A percentile compares a stretch with the other conserved stretches of the same genome.
phyloP scores from a whole-genome alignment of 1,140 invertebrate genomes.

The Nasonia giraulti region DNA sequence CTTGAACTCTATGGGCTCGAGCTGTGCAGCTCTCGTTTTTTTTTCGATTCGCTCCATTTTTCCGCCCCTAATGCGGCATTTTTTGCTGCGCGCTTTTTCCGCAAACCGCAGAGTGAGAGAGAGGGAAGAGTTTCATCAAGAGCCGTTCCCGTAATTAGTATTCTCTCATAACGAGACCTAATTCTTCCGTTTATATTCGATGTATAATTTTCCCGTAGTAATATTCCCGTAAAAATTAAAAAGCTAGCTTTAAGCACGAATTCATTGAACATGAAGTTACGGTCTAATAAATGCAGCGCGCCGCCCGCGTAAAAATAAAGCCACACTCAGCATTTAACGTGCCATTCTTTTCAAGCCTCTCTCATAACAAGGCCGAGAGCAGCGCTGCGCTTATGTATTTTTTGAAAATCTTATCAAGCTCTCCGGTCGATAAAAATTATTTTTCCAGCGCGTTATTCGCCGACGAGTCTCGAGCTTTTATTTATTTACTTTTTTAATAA shows the following conservation, averaged over 20 bases:
- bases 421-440: not conserved
- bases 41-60: conserved; percentile 1
- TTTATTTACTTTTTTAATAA: not conserved
- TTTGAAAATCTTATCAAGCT: not conserved
- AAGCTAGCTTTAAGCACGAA: not conserved
- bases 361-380: not conserved
- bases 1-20: not conserved
- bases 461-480: not conserved
- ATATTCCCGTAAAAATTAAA: too few species aligned
- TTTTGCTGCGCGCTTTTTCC: not conserved
- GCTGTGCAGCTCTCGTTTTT: not conserved
- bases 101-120: not conserved
- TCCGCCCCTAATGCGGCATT: not conserved
- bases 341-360: not conserved
- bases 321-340: not conserved
- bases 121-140: not conserved
- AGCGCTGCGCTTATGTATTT: not conserved
- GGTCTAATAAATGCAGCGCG: not conserved
- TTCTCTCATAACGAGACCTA: too few species aligned
- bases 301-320: not conserved
- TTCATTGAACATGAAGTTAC: not conserved
- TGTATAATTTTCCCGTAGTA: too few species aligned
- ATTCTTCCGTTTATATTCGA: too few species aligned
- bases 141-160: not conserved
- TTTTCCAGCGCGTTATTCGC: not conserved